Conservation (phyloP, 2,888 invertebrate species). For the Ceratothoa steindachneri region DNA sequence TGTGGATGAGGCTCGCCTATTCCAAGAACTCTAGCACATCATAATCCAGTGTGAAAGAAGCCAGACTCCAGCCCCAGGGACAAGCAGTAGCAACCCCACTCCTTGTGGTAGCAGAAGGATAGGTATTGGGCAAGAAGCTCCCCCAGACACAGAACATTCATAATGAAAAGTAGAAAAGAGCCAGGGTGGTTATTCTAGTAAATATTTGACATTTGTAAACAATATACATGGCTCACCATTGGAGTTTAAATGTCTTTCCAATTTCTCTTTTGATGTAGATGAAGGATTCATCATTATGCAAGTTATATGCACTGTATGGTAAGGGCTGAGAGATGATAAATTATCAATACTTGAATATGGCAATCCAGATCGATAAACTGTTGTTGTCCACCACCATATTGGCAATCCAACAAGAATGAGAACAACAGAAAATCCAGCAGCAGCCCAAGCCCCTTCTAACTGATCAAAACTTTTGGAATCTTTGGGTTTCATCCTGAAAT, state of each 20-base stretch:
- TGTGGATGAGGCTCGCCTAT: too few relatives aligned
- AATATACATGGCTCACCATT: constrained; percentile 17
- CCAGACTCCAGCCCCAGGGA: too few relatives aligned
- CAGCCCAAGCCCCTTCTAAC: constrained; percentile 42
- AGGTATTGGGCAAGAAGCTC: too few relatives aligned
- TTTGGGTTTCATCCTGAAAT: background rate
- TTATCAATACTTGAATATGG: constrained; percentile 36
- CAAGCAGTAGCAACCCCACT: too few relatives aligned
- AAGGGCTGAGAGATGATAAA: constrained; percentile 22
- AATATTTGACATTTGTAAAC: too few relatives aligned
- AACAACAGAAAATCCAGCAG: constrained; percentile 44
- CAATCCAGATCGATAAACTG: constrained; percentile 38
- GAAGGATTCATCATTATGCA: constrained; percentile 11
- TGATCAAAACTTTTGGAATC: background rate
- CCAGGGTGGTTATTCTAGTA: too few relatives aligned
- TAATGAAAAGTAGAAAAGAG: too few relatives aligned
- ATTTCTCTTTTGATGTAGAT: background rate
- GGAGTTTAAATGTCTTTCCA: constrained; percentile 22
- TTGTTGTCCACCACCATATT: constrained; percentile 46
- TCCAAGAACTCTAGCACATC: too few relatives aligned
- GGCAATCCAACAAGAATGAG: constrained; percentile 39
- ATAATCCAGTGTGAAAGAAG: too few relatives aligned
- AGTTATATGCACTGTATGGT: constrained; percentile 29
- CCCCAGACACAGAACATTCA: too few relatives aligned
- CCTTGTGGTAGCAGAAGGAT: too few relatives aligned